Percentiles rank a stretch among this genome's conserved stretches.
phyloP scores from a whole-genome alignment of 2,113 vertebrate genomes.

The Leucopternis melanops region DNA sequence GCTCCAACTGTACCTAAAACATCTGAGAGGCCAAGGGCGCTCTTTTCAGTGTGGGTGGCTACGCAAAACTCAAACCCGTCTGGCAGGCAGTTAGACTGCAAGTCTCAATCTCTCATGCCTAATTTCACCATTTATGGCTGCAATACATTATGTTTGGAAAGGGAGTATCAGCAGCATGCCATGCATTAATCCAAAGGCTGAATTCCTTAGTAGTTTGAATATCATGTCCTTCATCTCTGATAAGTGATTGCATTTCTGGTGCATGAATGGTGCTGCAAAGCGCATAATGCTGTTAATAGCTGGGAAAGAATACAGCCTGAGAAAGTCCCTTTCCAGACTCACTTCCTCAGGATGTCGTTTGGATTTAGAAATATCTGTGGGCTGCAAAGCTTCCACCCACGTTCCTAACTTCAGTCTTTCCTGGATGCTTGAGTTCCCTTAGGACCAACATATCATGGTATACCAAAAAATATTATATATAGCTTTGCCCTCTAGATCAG shows the following conservation, averaged over 20 bases:
- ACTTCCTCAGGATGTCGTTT: conserved; percentile 52
- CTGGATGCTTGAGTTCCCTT: conserved; percentile 5
- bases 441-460: conserved; percentile 12
- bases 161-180: conserved; percentile 8
- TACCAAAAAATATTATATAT: conserved; percentile 1
- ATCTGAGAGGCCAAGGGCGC: not conserved
- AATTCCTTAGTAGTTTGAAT: not conserved
- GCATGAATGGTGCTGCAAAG: not conserved
- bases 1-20: not conserved
- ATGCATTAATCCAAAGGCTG: not conserved
- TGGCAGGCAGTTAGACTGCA: not conserved
- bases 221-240: not conserved
- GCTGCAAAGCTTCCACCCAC: conserved; percentile 40
- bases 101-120: not conserved
- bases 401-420: conserved; percentile 12
- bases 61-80: not conserved
- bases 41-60: conserved; percentile 6
- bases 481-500: conserved; percentile 32
- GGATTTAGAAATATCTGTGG: conserved; percentile 52
- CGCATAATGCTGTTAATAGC: not conserved
- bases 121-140: conserved; percentile 40
- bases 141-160: not conserved
- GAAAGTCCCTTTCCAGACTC: conserved; percentile 44
- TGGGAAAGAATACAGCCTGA: conserved; percentile 19
- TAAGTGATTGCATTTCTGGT: conserved; percentile 4